phyloP scores from a whole-genome alignment of 2,888 invertebrate genomes.

The Blera fallax region DNA sequence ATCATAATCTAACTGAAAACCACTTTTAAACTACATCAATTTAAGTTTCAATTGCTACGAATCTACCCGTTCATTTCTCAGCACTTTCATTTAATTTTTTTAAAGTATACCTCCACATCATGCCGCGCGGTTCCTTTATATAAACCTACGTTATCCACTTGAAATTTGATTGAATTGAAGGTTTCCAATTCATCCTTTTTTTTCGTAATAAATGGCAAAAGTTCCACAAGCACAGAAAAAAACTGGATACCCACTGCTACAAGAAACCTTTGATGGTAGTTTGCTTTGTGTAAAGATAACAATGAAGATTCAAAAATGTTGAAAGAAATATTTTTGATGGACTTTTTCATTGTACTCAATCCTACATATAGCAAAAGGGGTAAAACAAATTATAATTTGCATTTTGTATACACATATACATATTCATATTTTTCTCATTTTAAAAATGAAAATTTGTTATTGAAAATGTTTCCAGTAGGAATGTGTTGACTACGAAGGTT shows the following conservation, averaged over 20 bases:
- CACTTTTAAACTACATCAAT: background rate
- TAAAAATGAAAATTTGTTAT: background rate
- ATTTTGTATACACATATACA: background rate
- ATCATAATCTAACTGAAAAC: background rate
- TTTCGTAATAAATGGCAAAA: background rate
- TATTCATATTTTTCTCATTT: background rate
- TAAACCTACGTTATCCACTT: background rate
- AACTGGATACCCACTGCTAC: background rate
- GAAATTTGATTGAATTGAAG: constrained; percentile 14
- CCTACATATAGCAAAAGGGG: background rate
- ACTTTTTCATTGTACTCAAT: background rate
- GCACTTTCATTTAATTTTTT: background rate
- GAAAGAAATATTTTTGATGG: background rate
- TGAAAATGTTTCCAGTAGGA: background rate
- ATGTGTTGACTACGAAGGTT: background rate
- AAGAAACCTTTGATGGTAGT: background rate
- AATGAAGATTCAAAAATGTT: background rate
- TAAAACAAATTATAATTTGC: background rate
- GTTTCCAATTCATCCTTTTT: background rate
- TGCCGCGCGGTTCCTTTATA: background rate
- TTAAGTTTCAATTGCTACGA: background rate
- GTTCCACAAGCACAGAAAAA: background rate
- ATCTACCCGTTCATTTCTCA: no score
- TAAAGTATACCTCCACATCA: background rate
- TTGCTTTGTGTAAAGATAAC: background rate